Evolutionary conservation across 2,797 vertebrate species (phyloP), one percentile per base, ranked within the genome.

Genomic region (Botia kubotai): DNA sequence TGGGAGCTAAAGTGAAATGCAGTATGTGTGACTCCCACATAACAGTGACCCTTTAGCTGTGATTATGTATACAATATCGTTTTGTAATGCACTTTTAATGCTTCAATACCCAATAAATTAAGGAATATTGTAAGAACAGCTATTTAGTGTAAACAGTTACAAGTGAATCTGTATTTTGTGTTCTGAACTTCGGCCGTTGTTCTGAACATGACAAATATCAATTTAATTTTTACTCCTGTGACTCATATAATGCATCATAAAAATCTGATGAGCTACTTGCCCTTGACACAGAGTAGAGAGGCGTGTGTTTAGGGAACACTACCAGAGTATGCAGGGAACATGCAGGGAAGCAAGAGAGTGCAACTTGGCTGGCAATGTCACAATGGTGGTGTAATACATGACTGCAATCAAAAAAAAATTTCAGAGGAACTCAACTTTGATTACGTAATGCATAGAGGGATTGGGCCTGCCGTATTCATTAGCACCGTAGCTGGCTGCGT

Each of bases 401-500:
- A 66, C 70, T 68, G 70, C 58, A 75, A 50, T 63, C 48, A 70
- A 63, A 36, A 17, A 7, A 19, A n/a, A n/a, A n/a, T n/a, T n/a
- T n/a, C 7, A 62, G 29, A 65, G 58, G 69, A 75, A 29, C 65
- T 78, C 46, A 4, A 65, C 70, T 46, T 53, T 82, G 79, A 50
- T 68, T 79, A 73, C 50, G 67, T 81, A 74, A 71, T 46, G 19
- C 57, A 84, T 43, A 36, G 12, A 69, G 33, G 23, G 53, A 73
- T 26, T 77, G 60, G 19, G 52, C 16, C 79, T 62, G 57, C 17
- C 14, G 17, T 48, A 66, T 65, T 75, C 21, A 57, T 77, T 72
- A 76, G 58, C n/a, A 50, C 55, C 19, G 46, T 29, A 29, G 62
- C 63, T 4, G 36, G 1, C 43, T 46, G 10, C 8, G 21, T 58